Conservation (phyloP, 2,797 vertebrate species). For the Sebastiscus tertius region DNA sequence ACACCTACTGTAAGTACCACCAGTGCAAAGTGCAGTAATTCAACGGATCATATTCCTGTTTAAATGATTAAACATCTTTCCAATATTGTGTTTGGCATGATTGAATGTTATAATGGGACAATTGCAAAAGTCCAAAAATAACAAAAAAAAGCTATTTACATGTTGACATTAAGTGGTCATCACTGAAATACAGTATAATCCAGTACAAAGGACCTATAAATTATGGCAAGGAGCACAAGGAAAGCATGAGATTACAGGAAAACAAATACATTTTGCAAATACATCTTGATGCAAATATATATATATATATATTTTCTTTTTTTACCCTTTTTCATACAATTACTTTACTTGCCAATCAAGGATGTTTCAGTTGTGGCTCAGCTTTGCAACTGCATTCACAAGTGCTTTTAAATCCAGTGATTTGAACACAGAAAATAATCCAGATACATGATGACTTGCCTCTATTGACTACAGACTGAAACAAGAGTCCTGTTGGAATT, state of each 20-base stretch:
- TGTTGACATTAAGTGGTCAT: slow-evolving; percentile 54
- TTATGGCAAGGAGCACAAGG: slow-evolving; percentile 64
- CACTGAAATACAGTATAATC: slow-evolving; percentile 58
- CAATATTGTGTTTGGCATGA: slow-evolving; percentile 47
- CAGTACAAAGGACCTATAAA: slow-evolving; percentile 56
- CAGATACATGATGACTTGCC: slow-evolving; percentile 42
- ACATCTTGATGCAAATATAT: slow-evolving; percentile 36
- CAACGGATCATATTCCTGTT: slow-evolving; percentile 38
- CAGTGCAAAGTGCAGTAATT: slow-evolving; percentile 70
- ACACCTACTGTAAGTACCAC: slow-evolving; percentile 38
- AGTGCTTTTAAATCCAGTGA: slow-evolving; percentile 76
- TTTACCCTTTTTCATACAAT: slow-evolving; percentile 27
- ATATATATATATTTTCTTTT: not conserved
- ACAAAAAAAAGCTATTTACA: slow-evolving; percentile 66
- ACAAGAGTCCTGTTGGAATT: slow-evolving; percentile 43
- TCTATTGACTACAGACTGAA: slow-evolving; percentile 31
- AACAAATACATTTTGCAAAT: slow-evolving; percentile 54
- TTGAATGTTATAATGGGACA: slow-evolving; percentile 41
- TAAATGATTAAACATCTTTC: slow-evolving; percentile 33
- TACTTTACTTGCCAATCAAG: slow-evolving; percentile 37
- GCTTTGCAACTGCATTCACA: slow-evolving; percentile 70
- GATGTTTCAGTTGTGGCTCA: slow-evolving; percentile 68
- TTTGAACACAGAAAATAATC: slow-evolving; percentile 54
- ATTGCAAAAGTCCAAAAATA: slow-evolving; percentile 46
- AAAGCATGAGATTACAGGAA: slow-evolving; percentile 48